A percentile compares a stretch with the other conserved stretches of the same genome.
These are phyloP conservation scores for Dexiosoma caninum DNA, from an alignment of 2,888 invertebrate genomes.

Conservation along the genomic window DNA sequence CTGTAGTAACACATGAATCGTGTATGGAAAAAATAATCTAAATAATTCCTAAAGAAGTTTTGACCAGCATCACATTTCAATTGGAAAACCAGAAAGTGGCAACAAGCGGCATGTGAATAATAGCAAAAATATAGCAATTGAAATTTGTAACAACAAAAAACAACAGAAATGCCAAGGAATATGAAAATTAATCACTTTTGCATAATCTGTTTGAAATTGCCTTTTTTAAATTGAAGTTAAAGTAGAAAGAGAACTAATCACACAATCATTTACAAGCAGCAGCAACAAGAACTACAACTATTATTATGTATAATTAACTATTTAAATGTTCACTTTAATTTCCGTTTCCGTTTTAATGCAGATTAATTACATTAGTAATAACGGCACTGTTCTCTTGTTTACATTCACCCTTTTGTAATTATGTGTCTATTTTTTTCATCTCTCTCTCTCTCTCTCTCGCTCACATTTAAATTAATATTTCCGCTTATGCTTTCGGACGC, in stretches of 20 bases:
- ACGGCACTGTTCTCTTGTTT: not conserved
- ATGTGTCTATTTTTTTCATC: too few species aligned
- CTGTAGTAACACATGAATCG: not conserved
- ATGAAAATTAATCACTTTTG: not conserved
- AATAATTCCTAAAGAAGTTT: not conserved
- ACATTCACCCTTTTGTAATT: too few species aligned
- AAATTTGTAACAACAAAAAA: too few species aligned
- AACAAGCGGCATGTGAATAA: constrained; percentile 39
- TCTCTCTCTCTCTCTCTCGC: not conserved
- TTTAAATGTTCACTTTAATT: constrained; percentile 50
- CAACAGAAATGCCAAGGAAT: too few species aligned
- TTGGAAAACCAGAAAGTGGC: not conserved
- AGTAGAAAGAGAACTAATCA: not conserved
- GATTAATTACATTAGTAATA: constrained; percentile 33
- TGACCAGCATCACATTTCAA: not conserved
- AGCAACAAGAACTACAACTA: not conserved
- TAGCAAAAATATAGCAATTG: not conserved
- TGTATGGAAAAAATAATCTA: not conserved
- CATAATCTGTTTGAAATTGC: constrained; percentile 1
- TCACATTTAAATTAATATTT: too few species aligned
- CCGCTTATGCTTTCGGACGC: not conserved
- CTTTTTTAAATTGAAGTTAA: constrained; percentile 1
- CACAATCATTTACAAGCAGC: not conserved
- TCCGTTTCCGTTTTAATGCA: constrained; percentile 52
- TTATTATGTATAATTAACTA: constrained; percentile 2